These are phyloP conservation scores for Myrmophylax atrothorax DNA, from an alignment of 2,113 vertebrate species.

Conservation along the genomic window DNA sequence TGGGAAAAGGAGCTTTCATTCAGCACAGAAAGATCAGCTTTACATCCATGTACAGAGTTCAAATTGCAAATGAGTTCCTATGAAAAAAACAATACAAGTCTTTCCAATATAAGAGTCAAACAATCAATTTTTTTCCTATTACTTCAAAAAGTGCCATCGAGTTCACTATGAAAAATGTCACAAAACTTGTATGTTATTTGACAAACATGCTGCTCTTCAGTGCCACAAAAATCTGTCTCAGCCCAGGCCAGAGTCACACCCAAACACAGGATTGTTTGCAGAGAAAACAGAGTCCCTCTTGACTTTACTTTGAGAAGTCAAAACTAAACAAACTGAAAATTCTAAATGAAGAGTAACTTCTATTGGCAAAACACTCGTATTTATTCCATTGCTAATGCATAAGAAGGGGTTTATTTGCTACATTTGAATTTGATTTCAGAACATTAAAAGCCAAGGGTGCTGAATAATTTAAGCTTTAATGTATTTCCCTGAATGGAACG, in stretches of 20 bases:
- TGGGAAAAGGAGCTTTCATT: background rate
- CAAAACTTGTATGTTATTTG: background rate
- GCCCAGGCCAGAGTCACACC: background rate
- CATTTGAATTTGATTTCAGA: conserved; percentile 40
- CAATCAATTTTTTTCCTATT: background rate
- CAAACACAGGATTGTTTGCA: background rate
- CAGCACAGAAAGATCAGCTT: background rate
- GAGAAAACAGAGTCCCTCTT: background rate
- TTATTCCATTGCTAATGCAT: conserved; percentile 47
- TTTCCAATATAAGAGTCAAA: background rate
- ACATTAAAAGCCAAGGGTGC: conserved; percentile 19
- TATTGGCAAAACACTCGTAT: background rate
- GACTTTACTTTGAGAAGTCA: background rate
- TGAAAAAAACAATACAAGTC: background rate
- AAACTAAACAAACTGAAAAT: background rate
- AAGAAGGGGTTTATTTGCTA: conserved; percentile 48
- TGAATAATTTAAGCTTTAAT: conserved; percentile 57
- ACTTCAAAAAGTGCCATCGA: background rate
- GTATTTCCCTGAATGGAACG: conserved; percentile 38
- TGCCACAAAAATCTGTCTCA: background rate
- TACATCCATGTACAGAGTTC: background rate
- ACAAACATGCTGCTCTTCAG: background rate
- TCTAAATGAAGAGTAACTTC: background rate
- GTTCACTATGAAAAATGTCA: background rate
- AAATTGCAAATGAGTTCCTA: background rate